A percentile compares a stretch with the other conserved stretches of the same genome.
phyloP scores from a whole-genome alignment of 2,113 vertebrate species.

The Rhagologus leucostigma region DNA sequence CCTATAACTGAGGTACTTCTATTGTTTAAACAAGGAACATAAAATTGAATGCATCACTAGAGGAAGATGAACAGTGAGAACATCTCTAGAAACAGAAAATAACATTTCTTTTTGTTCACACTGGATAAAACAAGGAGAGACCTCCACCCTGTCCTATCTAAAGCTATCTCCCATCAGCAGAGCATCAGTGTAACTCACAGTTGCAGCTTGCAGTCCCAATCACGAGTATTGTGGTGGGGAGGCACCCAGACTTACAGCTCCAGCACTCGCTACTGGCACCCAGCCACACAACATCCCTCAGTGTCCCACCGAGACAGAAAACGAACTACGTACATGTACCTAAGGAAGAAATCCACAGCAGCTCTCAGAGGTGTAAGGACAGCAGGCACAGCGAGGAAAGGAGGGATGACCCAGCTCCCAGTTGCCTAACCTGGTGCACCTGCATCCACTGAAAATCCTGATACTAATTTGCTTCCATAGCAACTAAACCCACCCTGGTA shows the following conservation, averaged over 20 bases:
- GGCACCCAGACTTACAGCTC: no score
- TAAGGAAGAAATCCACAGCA: not conserved
- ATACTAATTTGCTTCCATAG: not conserved
- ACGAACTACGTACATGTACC: accelerated
- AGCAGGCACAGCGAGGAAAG: not conserved
- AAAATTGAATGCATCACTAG: not conserved
- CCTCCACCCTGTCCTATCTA: accelerated
- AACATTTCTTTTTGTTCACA: not conserved
- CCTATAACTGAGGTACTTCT: not conserved
- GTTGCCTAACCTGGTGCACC: not conserved
- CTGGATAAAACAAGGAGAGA: not conserved
- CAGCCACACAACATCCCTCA: not conserved
- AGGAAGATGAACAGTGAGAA: not conserved
- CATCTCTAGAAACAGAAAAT: not conserved
- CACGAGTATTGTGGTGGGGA: accelerated
- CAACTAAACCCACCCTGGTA: not conserved
- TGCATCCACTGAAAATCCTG: not conserved
- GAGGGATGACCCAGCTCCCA: not conserved
- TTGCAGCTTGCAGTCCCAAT: not conserved
- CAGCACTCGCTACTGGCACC: accelerated
- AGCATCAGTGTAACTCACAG: accelerated
- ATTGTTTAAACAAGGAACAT: not conserved
- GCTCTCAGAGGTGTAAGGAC: not conserved
- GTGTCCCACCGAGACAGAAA: not conserved
- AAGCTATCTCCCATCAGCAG: not conserved